phyloP scores from a whole-genome alignment of 2,888 invertebrate species.

The Lepidochitona cinerea region DNA sequence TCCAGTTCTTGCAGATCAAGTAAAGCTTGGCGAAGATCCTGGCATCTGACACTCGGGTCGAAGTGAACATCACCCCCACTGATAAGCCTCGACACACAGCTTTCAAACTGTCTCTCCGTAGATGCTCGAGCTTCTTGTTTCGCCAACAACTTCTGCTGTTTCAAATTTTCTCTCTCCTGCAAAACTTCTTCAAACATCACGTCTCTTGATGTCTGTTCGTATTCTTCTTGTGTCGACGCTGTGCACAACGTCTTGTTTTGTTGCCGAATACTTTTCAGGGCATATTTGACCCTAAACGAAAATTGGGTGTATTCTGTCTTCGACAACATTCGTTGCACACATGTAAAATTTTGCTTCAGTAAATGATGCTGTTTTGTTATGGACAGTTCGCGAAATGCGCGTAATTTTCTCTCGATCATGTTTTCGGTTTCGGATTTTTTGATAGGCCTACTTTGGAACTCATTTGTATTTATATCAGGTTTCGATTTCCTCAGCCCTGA shows the following conservation, averaged over 20 bases:
- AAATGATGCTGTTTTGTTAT: background rate
- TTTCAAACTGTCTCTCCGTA: background rate
- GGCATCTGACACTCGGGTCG: background rate
- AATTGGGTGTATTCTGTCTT: background rate
- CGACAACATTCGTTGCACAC: background rate
- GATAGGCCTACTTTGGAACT: no score
- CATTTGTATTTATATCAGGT: no score
- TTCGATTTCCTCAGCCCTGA: no score
- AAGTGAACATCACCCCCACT: background rate
- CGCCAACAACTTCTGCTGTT: background rate
- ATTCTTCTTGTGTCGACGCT: no score
- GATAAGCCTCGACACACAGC: background rate
- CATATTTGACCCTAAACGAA: no score
- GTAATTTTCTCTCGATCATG: background rate
- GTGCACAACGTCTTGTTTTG: no score
- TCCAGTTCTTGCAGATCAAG: background rate
- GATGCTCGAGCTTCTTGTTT: background rate
- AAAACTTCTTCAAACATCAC: background rate
- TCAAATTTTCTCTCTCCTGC: background rate
- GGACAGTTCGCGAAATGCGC: background rate
- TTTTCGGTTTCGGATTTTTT: no score
- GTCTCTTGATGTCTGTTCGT: background rate
- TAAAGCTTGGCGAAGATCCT: background rate
- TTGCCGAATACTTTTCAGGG: no score
- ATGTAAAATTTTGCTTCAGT: background rate